Conservation (phyloP, 2,888 invertebrate species). For the Dromius quadrimaculatus region DNA sequence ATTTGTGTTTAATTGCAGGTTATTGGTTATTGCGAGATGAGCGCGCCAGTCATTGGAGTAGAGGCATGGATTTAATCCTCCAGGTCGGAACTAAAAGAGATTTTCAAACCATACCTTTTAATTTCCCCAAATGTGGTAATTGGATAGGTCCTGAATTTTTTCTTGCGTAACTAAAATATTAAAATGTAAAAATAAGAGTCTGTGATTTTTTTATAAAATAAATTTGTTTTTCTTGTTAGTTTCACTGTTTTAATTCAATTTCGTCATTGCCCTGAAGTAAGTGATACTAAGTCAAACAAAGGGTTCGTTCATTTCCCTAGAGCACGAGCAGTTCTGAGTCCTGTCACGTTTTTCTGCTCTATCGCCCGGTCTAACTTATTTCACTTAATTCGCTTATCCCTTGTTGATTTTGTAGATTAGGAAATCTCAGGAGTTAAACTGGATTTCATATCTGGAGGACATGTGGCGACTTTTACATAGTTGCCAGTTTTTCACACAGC, state of each 20-base stretch:
- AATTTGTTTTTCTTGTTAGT: no score
- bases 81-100: slow-evolving; percentile 78
- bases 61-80: slow-evolving; percentile 80
- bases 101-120: slow-evolving; percentile 75
- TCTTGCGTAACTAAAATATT: slow-evolving; percentile 72
- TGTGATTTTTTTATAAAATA: no score
- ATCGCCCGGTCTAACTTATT: slow-evolving; percentile 48
- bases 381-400: slow-evolving; percentile 42
- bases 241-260: slow-evolving; percentile 44
- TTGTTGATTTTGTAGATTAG: slow-evolving; percentile 45
- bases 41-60: slow-evolving; percentile 78
- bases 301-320: slow-evolving; percentile 28
- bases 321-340: slow-evolving; percentile 26
- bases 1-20: slow-evolving; percentile 66
- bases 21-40: slow-evolving; percentile 87
- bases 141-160: slow-evolving; percentile 83
- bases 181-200: no score
- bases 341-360: slow-evolving; percentile 43
- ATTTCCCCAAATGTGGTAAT: slow-evolving; percentile 84
- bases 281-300: slow-evolving; percentile 46
- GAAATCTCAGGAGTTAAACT: slow-evolving; percentile 29
- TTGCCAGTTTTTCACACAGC: no score
- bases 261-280: slow-evolving; percentile 43
- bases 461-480: background rate
- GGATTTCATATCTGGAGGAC: slow-evolving; percentile 38